Base-by-base conservation (phyloP, 2,888 invertebrate species). In the Synergus japonicus region DNA sequence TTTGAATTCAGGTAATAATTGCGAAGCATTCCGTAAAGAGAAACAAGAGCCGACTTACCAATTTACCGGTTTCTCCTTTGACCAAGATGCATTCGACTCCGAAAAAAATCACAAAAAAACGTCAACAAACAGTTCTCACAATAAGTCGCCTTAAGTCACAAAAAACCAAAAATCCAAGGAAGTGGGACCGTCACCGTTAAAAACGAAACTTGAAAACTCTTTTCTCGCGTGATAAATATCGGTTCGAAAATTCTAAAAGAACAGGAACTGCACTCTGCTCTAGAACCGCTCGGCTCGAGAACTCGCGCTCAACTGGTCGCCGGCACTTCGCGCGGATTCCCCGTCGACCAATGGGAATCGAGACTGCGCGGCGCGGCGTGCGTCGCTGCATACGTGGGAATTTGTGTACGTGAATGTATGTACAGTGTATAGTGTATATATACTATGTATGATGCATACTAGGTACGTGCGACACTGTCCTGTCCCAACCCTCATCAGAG, bases 221-320 rank as follows among this genome's bases (percentile, higher is more conserved):
- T 22, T 54, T 44, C 66, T 58, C 63, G 15, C 69, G 60, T 76
- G 60, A 81, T 73, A 66, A 10, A 18, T n/a, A 41, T 77, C 37
- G 37, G 63, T 66, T 78, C 41, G 15, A 41, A 29, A 12, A 69
- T 66, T 77, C 41, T 12, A 78, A 78, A 76, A 76, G 77, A 69
- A 79, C 69, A 79, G 78, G 69, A 73, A 77, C n/a, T 58, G 3
- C 41, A 37, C 15, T 60, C 73, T 80, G 77, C 77, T 82, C 79
- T 81, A 83, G 80, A 83, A 90, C 91, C 90, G 89, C 86, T 83
- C 90, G 82, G 86, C 85, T 90, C 91, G 90, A 88, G 86, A 88
- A 88, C 90, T 91, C 91, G 91, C 91, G 91, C 90, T 91, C 91
- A 91, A 91, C 91, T 91, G 90, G 90, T 91, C 88, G 89, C 87